Percentiles rank a stretch among this genome's conserved stretches.
phyloP scores from a whole-genome alignment of 37 sponge, comb jelly and placozoan genomes.

The Halisarca cf. caerulea region DNA sequence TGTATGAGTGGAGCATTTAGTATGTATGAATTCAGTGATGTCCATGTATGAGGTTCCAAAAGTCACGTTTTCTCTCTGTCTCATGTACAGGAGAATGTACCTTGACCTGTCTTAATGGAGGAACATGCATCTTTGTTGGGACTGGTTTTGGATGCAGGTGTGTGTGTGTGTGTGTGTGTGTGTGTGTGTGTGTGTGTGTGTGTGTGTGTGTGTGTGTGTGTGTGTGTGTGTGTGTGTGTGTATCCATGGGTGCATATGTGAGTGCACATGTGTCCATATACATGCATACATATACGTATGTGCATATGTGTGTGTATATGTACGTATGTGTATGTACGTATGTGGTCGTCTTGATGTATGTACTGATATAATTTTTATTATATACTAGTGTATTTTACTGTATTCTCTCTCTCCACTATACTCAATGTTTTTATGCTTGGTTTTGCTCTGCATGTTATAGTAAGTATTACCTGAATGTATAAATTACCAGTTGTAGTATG shows the following conservation, averaged over 20 bases:
- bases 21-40: no score
- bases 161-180: slow-evolving; percentile 4
- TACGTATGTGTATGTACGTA: background rate
- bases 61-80: no score
- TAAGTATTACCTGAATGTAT: no score
- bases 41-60: no score
- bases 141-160: background rate
- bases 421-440: no score
- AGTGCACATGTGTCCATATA: background rate
- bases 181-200: background rate
- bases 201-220: slow-evolving; percentile 16
- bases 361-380: no score
- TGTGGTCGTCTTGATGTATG: no score
- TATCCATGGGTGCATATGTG: slow-evolving; percentile 6
- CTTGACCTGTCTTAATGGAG: slow-evolving; percentile 31
- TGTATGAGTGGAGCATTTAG: no score
- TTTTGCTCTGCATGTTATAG: no score
- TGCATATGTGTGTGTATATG: background rate
- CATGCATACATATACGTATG: background rate
- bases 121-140: slow-evolving; percentile 13
- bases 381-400: no score
- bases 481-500: no score
- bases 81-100: background rate
- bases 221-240: slow-evolving; percentile 19
- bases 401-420: no score